phyloP scores from a whole-genome alignment of 92 coral and sea anemone species.

The Porites divaricata region DNA sequence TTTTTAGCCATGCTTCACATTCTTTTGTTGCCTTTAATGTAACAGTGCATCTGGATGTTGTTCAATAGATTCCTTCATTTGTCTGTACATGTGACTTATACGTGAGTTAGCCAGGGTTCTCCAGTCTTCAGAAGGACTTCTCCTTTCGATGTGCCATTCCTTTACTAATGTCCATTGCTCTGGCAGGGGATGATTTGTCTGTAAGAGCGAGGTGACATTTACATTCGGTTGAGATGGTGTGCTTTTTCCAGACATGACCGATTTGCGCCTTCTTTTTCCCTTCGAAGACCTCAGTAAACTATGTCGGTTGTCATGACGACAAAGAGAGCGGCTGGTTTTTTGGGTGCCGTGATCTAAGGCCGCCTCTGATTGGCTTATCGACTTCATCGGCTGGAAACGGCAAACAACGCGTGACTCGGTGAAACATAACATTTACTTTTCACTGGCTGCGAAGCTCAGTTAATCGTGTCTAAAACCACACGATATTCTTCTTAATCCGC shows the following conservation, averaged over 20 bases:
- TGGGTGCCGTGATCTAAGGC: not conserved
- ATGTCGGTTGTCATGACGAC: conserved; percentile 32
- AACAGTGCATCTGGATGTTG: conserved; percentile 75
- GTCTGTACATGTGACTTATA: conserved; percentile 68
- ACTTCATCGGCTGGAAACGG: conserved; percentile 23
- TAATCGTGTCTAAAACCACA: not conserved
- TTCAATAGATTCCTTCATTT: conserved; percentile 70
- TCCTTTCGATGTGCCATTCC: conserved; percentile 87
- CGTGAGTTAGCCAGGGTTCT: conserved; percentile 79
- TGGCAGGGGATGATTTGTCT: conserved; percentile 62
- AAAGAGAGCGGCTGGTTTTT: conserved; percentile 5
- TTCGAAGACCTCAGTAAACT: too few relatives aligned
- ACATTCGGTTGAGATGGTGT: conserved; percentile 51
- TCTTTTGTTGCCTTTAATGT: conserved; percentile 25
- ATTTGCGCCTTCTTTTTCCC: too few relatives aligned
- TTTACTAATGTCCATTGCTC: conserved; percentile 94
- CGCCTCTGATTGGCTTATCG: conserved; percentile 26
- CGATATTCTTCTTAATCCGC: conserved; percentile 1
- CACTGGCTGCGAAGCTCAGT: not conserved
- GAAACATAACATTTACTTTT: conserved; percentile 24
- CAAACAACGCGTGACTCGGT: conserved; percentile 28
- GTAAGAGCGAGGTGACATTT: conserved; percentile 40
- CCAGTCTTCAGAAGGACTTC: conserved; percentile 83
- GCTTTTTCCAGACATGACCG: conserved; percentile 45
- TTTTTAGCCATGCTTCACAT: not conserved